Evolutionary conservation across 2,797 vertebrate species (phyloP), one percentile per base, ranked within the genome.

Genomic region (Syndactyla subalaris): DNA sequence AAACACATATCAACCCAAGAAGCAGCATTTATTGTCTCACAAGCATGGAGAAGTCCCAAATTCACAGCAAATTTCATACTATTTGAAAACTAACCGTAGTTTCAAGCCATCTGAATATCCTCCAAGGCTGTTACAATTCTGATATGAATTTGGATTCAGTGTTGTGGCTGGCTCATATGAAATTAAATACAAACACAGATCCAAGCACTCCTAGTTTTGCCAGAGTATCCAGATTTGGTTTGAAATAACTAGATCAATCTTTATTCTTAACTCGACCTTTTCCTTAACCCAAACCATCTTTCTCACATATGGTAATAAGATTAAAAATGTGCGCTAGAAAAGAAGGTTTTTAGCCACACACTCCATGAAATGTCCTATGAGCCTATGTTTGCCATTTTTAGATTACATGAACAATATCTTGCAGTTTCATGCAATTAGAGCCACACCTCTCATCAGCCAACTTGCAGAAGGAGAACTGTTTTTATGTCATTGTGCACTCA

Each of bases 141-240:
- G 76, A 58, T 88, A 75, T 11, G 80, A 92, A 81, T 78, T 93
- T 93, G 88, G 62, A 94, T 92, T 92, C 41, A 73, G 57, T 91
- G 63, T 90, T 95, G 71, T 93, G 86, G 26, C 86, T 94, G 86
- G 30, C 88, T 95, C 30, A 19, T 74, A 27, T 7, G 8, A 87
- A 87, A 85, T 91, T 43, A 89, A 94, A 59, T 51, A 38, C 6
- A 70, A 86, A 49, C 45, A 66, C 0, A 1, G 39, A 82, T 93
- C 79, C 51, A 82, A 86, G 55, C 12, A 17, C 12, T 85, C 32
- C 5, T 5, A 61, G 12, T 29, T 67, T 89, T 95, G 90, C 85
- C 83, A 89, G 63, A 73, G 34, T 58, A 61, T 57, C 63, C 48
- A 61, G 57, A 73, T 74, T 82, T 13, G 11, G 52, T 55, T 81